phyloP scores from a whole-genome alignment of 2,888 invertebrate species.

The Sphecodes monilicornis region DNA sequence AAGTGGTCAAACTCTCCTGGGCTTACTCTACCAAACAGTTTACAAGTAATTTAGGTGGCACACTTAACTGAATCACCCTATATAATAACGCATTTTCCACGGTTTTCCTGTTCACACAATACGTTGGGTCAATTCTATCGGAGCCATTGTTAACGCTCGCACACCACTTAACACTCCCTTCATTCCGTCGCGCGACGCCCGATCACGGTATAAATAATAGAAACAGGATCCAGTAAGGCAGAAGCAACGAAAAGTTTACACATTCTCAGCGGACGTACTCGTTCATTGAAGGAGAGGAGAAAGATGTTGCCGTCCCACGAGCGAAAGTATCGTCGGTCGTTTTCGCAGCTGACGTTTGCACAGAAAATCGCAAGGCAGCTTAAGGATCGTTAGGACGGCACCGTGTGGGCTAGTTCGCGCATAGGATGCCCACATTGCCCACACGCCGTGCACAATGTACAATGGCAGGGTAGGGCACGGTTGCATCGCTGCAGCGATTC shows the following conservation, averaged over 20 bases:
- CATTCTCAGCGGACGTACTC: constrained; percentile 6
- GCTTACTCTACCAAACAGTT: no score
- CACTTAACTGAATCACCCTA: not conserved
- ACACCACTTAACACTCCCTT: constrained; percentile 23
- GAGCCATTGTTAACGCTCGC: constrained; percentile 20
- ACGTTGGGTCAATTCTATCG: not conserved
- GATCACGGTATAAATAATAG: constrained; percentile 30
- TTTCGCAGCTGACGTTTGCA: constrained; percentile 33
- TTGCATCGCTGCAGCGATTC: constrained; percentile 59
- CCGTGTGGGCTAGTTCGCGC: constrained; percentile 66
- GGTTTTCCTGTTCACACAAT: not conserved
- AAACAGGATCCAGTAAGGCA: constrained; percentile 37
- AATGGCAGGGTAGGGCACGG: constrained; percentile 76
- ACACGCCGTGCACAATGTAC: constrained; percentile 62
- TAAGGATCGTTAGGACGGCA: constrained; percentile 56
- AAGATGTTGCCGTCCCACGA: constrained; percentile 52
- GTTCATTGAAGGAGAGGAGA: not conserved
- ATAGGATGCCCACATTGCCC: constrained; percentile 52
- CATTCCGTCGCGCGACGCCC: not conserved
- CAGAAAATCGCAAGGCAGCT: constrained; percentile 30
- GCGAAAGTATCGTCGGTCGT: constrained; percentile 56
- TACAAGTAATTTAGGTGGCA: not conserved
- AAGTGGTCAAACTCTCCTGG: no score
- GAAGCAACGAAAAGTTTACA: constrained; percentile 50
- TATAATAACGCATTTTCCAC: not conserved